Evolutionary conservation across 2,113 vertebrate genomes (phyloP).

Genomic region (Polypterus senegalus): DNA sequence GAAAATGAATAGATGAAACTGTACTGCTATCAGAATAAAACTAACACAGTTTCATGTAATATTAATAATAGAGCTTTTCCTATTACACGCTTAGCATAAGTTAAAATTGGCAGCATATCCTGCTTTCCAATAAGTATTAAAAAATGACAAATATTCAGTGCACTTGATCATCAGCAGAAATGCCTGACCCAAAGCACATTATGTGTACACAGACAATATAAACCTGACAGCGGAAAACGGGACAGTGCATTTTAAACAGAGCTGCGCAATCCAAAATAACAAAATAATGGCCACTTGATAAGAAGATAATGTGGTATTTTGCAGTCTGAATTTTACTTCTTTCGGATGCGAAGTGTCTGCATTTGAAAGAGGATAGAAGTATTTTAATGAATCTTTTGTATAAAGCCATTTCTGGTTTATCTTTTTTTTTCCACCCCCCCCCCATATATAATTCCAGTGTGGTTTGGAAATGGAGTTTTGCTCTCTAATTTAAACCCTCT

Average conservation of each 20-base stretch:
- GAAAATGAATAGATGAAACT: too few relatives aligned
- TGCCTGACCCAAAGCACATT: background rate
- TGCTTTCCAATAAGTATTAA: too few relatives aligned
- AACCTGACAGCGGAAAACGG: background rate
- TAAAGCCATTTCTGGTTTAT: conserved; percentile 37
- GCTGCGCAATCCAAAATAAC: conserved; percentile 33
- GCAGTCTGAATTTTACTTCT: conserved; percentile 19
- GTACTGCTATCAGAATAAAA: too few relatives aligned
- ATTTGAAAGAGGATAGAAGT: conserved; percentile 24
- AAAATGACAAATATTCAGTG: too few relatives aligned
- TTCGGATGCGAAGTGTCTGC: conserved; percentile 23
- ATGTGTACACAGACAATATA: background rate
- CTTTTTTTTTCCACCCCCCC: conserved; percentile 19
- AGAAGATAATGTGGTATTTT: conserved; percentile 26
- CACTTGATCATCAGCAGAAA: too few relatives aligned
- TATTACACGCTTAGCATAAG: too few relatives aligned
- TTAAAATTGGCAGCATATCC: too few relatives aligned
- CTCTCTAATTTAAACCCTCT: conserved; percentile 30
- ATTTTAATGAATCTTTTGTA: conserved; percentile 35
- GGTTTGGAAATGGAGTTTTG: conserved; percentile 32
- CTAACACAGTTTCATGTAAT: too few relatives aligned
- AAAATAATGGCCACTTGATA: conserved; percentile 24
- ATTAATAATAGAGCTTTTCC: too few relatives aligned
- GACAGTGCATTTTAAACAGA: conserved; percentile 13
- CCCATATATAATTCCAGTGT: conserved; percentile 22